phyloP scores from a whole-genome alignment of 2,888 invertebrate genomes.

The Euclidia mi region DNA sequence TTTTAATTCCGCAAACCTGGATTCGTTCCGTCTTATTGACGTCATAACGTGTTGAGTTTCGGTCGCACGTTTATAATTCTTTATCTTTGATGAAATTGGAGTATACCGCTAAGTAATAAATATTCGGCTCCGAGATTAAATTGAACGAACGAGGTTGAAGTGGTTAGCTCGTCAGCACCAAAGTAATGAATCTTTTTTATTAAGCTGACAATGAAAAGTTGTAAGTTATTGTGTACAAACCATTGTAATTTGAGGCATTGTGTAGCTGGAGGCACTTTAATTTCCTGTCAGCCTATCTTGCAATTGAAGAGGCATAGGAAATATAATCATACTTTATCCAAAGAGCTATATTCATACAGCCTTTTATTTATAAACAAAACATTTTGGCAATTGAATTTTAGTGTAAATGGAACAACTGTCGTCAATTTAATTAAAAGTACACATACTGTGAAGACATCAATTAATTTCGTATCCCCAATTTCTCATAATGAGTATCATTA shows the following conservation, averaged over 20 bases:
- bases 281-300: conserved; percentile 26
- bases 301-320: not conserved
- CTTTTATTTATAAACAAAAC: too few relatives aligned
- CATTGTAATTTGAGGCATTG: conserved; percentile 23
- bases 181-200: conserved; percentile 49
- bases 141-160: conserved; percentile 45
- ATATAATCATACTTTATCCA: too few relatives aligned
- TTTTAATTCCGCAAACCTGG: conserved; percentile 59
- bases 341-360: too few relatives aligned
- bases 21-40: conserved; percentile 47
- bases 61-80: conserved; percentile 39
- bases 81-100: conserved; percentile 46
- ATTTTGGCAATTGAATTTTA: too few relatives aligned
- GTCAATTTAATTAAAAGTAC: conserved; percentile 19
- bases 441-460: not conserved
- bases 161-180: conserved; percentile 42
- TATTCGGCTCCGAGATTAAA: conserved; percentile 45
- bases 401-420: too few relatives aligned
- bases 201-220: conserved; percentile 30
- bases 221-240: conserved; percentile 24
- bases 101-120: conserved; percentile 33
- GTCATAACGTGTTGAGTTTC: conserved; percentile 44
- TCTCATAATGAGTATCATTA: not conserved
- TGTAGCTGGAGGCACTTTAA: conserved; percentile 20
- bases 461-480: too few relatives aligned